These are phyloP conservation scores for Thereva nobilitata DNA, from an alignment of 2,888 invertebrate species.

Conservation along the genomic window DNA sequence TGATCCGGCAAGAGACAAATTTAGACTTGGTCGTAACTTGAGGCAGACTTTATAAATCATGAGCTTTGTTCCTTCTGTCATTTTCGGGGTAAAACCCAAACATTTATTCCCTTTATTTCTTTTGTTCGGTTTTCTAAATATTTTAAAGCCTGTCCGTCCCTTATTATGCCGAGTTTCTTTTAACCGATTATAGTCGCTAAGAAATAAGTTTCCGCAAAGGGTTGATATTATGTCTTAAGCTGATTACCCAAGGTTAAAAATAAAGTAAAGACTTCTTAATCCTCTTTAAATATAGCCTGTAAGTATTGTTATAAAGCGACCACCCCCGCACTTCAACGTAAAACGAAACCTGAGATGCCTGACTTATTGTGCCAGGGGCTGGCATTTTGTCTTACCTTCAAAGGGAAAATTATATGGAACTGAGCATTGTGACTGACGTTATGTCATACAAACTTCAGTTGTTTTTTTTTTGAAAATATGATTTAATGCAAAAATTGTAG, in stretches of 20 bases:
- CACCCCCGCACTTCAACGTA: background rate
- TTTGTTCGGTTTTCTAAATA: slow-evolving; percentile 36
- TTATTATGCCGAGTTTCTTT: slow-evolving; percentile 6
- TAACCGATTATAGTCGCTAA: background rate
- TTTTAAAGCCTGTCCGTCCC: slow-evolving; percentile 25
- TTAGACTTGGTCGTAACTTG: slow-evolving; percentile 29
- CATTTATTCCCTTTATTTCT: slow-evolving; percentile 23
- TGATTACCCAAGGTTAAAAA: slow-evolving; percentile 34
- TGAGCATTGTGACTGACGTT: too few relatives aligned
- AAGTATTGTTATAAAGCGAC: background rate
- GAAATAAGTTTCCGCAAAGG: slow-evolving; percentile 11
- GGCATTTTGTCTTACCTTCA: slow-evolving; percentile 21
- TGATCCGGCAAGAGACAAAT: slow-evolving; percentile 36
- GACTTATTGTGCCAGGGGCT: slow-evolving; percentile 1
- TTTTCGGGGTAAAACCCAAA: slow-evolving; percentile 35
- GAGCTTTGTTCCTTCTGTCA: slow-evolving; percentile 39
- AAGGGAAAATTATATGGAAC: background rate
- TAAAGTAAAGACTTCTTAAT: slow-evolving; percentile 18
- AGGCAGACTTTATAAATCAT: slow-evolving; percentile 38
- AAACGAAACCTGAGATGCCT: too few relatives aligned
- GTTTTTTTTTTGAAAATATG: too few relatives aligned
- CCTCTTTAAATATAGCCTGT: slow-evolving; percentile 6
- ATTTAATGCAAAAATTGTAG: too few relatives aligned
- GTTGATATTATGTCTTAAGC: slow-evolving; percentile 22
- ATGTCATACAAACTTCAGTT: too few relatives aligned